phyloP scores from a whole-genome alignment of 2,797 vertebrate genomes.

The Margarornis squamiger region DNA sequence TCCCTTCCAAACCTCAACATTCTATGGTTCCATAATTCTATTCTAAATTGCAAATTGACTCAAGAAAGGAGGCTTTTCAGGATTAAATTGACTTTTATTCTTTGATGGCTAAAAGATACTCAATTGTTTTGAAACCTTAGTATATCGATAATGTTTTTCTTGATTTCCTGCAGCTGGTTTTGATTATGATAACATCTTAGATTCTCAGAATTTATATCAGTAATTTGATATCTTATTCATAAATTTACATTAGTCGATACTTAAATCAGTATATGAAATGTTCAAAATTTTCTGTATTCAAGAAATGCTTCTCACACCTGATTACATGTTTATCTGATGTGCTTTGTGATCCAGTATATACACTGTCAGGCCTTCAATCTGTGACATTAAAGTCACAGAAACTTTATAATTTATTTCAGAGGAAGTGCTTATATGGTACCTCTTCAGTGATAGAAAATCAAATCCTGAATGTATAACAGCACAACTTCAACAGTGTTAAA shows the following conservation, averaged over 20 bases:
- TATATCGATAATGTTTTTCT: neutral
- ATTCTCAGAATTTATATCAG: neutral
- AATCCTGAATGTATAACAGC: neutral
- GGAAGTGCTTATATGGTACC: neutral
- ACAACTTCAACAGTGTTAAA: neutral
- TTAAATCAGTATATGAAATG: neutral
- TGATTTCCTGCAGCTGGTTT: neutral
- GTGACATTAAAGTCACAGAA: neutral
- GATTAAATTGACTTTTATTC: neutral
- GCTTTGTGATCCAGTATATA: neutral
- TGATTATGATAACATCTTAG: neutral
- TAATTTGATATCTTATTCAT: neutral
- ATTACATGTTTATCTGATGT: neutral
- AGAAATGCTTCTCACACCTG: neutral
- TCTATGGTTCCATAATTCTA: neutral
- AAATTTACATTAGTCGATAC: neutral
- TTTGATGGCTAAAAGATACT: neutral
- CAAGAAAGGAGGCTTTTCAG: neutral
- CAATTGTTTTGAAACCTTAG: neutral
- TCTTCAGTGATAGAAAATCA: neutral
- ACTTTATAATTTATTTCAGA: neutral
- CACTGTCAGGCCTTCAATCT: neutral
- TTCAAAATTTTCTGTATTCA: neutral
- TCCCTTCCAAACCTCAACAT: neutral
- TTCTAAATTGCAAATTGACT: neutral